Conservation (phyloP, 1,140 invertebrate species). For the Chironomus striatipennis region DNA sequence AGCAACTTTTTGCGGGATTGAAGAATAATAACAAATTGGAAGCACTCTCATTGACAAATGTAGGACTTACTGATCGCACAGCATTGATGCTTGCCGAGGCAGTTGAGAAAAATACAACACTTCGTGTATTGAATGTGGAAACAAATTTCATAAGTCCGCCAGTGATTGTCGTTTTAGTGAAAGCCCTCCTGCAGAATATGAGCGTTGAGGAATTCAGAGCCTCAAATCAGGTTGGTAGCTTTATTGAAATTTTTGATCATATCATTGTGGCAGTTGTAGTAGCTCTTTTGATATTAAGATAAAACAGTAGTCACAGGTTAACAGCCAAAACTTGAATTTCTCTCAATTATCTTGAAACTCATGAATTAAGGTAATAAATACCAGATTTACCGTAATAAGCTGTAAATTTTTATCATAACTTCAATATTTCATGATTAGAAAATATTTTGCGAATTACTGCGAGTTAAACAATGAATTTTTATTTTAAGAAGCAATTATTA, state of each 20-base stretch:
- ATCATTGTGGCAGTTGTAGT: too few relatives aligned
- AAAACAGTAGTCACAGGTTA: too few relatives aligned
- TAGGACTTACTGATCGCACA: slow-evolving; percentile 81
- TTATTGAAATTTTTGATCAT: slow-evolving; percentile 27
- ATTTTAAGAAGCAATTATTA: not conserved
- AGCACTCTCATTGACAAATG: slow-evolving; percentile 86
- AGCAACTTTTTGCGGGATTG: slow-evolving; percentile 78
- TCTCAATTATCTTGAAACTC: too few relatives aligned
- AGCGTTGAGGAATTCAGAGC: slow-evolving; percentile 87
- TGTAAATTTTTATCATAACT: slow-evolving; percentile 20
- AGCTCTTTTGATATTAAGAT: too few relatives aligned
- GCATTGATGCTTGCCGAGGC: slow-evolving; percentile 76
- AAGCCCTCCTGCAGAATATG: slow-evolving; percentile 75
- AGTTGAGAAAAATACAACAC: slow-evolving; percentile 74
- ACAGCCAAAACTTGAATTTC: too few relatives aligned
- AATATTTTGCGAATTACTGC: slow-evolving; percentile 4
- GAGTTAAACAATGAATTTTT: slow-evolving; percentile 1
- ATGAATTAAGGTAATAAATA: too few relatives aligned
- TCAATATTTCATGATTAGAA: not conserved
- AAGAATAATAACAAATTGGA: slow-evolving; percentile 86
- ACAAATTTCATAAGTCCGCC: slow-evolving; percentile 89
- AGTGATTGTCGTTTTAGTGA: slow-evolving; percentile 75
- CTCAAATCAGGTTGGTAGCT: slow-evolving; percentile 78
- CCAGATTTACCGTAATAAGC: too few relatives aligned
- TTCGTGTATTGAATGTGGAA: slow-evolving; percentile 89